A percentile compares a stretch with the other conserved stretches of the same genome.
Evolutionary conservation across 2,113 vertebrate species (phyloP).

Genomic region (Callaeas wilsoni): DNA sequence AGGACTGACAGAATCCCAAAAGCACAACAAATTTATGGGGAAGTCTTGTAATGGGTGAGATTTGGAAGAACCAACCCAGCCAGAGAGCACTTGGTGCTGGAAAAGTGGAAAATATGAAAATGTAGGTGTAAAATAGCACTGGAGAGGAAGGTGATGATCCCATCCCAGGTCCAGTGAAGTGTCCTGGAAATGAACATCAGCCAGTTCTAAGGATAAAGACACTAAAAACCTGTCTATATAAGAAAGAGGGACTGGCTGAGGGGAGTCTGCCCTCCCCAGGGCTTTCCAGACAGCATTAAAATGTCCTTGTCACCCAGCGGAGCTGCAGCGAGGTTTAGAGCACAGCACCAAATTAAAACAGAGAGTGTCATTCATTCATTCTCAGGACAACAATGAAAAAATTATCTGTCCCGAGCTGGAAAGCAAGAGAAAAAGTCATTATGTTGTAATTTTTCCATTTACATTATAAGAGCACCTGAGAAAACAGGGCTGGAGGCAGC

Average conservation of each 20-base stretch:
- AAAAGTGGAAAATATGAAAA: not conserved
- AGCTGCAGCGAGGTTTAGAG: not conserved
- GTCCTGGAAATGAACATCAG: not conserved
- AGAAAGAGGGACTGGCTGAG: not conserved
- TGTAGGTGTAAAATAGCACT: fast-evolving
- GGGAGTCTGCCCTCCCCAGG: not conserved
- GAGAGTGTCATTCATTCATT: fast-evolving
- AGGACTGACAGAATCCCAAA: not conserved
- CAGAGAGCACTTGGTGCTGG: not conserved
- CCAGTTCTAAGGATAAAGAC: no score
- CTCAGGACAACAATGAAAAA: not conserved
- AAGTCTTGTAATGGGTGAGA: not conserved
- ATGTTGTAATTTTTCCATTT: not conserved
- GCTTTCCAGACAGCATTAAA: not conserved
- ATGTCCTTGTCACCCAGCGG: not conserved
- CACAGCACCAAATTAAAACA: not conserved
- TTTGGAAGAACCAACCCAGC: not conserved
- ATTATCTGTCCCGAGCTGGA: not conserved
- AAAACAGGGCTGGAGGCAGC: not conserved
- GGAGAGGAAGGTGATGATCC: not conserved
- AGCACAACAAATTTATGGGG: not conserved
- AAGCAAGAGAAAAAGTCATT: not conserved
- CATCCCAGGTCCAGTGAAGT: not conserved
- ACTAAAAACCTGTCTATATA: fast-evolving
- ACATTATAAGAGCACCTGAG: not conserved